Evolutionary conservation across 1,140 invertebrate species (phyloP).

Genomic region (Cotesia typhae): DNA sequence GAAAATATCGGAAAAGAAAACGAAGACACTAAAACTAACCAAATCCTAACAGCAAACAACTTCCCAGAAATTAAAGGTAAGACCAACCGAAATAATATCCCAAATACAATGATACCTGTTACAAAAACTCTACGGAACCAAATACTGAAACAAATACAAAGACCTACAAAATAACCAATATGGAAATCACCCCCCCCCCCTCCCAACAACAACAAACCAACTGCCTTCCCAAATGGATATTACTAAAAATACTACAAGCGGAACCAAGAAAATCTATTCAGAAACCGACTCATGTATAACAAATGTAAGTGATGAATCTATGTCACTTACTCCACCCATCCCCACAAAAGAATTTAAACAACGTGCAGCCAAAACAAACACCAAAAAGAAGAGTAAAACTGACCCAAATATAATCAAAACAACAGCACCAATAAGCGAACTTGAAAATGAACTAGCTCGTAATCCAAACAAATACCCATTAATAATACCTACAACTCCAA

Average conservation of each 20-base stretch:
- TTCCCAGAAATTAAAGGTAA: neutral
- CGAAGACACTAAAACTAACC: neutral
- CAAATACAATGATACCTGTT: neutral
- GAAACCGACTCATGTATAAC: no score
- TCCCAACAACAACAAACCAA: no score
- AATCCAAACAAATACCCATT: neutral
- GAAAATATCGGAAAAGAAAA: constrained; percentile 12
- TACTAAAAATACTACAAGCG: no score
- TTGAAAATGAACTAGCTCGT: neutral
- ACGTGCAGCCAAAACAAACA: neutral
- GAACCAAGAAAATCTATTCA: no score
- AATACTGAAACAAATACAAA: neutral
- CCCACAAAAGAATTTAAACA: neutral
- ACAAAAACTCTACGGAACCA: neutral
- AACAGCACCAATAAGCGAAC: neutral
- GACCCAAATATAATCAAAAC: neutral
- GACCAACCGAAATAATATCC: neutral
- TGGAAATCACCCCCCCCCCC: no score
- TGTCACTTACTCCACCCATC: neutral
- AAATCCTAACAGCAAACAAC: neutral
- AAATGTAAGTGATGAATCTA: no score
- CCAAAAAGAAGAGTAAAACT: neutral
- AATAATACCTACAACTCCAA: neutral
- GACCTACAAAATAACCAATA: no score
- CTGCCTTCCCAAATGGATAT: no score